Evolutionary conservation across 2,888 invertebrate genomes (phyloP), one percentile per base, ranked within the genome.

Genomic region (Philonicus albiceps): DNA sequence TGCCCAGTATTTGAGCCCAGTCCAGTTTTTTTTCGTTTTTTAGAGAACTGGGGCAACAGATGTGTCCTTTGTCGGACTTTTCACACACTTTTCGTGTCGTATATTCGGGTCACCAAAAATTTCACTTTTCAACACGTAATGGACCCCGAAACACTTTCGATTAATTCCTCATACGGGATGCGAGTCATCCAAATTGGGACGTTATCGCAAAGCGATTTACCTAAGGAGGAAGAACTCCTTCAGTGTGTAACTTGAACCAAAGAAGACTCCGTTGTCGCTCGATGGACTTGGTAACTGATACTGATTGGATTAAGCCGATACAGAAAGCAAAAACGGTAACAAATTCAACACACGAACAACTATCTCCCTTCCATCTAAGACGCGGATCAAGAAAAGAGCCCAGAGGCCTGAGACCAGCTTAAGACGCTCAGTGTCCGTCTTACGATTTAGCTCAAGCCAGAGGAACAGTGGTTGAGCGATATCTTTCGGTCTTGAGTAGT

Each of bases 271-370:
- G 90, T 90, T 90, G 91, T 91, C 90, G 90, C 91, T 90, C 91
- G 90, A 90, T 91, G 90, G 91, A 91, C 91, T 90, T 90, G 90
- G 91, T 91, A 91, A 91, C 90, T 91, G 91, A 91, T 90, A 91
- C 91, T 91, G 91, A 91, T 89, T 89, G 88, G 89, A 90, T 89
- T 90, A 89, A 90, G 89, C 89, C 88, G 89, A 88, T 89, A 89
- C 90, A 90, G 88, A 90, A 90, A 90, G 89, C 89, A 90, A 86
- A 91, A 91, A 90, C 89, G 88, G 84, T 85, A 85, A 85, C 85
- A 85, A 85, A 85, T 85, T 73, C 85, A 75, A 85, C 43, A 75
- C 85, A 85, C 37, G 85, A 75, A 85, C 85, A 49, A 75, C 53
- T 75, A 85, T 85, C 75, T 75, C 85, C 85, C 85, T 85, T 27